These are phyloP conservation scores for Myanophis thanlyinensis DNA, from an alignment of 2,113 vertebrate genomes.

Conservation along the genomic window DNA sequence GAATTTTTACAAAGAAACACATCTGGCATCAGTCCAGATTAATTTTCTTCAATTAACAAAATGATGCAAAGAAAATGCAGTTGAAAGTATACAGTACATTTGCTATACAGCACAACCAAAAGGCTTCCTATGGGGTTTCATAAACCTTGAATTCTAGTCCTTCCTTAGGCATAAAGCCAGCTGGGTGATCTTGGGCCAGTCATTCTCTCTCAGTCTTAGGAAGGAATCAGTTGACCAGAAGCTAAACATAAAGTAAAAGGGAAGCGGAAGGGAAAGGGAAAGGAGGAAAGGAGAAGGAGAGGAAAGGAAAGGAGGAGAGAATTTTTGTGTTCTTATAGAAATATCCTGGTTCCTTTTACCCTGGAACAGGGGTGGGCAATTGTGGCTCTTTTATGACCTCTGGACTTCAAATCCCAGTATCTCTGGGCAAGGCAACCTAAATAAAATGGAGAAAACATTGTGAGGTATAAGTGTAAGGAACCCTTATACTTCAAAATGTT, in stretches of 20 bases:
- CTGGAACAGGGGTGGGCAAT: no score
- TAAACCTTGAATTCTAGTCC: background rate
- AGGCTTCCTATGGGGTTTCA: background rate
- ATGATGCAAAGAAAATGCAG: background rate
- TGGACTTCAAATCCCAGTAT: no score
- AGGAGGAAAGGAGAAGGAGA: no score
- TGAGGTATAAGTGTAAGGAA: no score
- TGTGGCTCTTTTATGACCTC: no score
- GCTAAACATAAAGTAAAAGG: no score
- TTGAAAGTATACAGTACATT: background rate
- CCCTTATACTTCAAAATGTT: no score
- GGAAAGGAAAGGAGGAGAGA: background rate
- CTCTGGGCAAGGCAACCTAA: no score
- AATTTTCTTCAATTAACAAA: background rate
- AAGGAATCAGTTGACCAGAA: background rate
- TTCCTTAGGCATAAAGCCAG: background rate
- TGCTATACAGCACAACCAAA: background rate
- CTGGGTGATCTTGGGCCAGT: background rate
- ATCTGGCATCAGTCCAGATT: background rate
- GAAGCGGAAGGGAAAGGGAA: no score
- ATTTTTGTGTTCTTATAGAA: background rate
- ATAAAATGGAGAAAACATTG: no score
- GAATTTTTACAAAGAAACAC: background rate
- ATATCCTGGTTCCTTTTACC: background rate
- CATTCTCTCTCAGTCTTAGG: background rate